Base-by-base conservation (phyloP, 2,888 invertebrate species). In the Labia minor region DNA sequence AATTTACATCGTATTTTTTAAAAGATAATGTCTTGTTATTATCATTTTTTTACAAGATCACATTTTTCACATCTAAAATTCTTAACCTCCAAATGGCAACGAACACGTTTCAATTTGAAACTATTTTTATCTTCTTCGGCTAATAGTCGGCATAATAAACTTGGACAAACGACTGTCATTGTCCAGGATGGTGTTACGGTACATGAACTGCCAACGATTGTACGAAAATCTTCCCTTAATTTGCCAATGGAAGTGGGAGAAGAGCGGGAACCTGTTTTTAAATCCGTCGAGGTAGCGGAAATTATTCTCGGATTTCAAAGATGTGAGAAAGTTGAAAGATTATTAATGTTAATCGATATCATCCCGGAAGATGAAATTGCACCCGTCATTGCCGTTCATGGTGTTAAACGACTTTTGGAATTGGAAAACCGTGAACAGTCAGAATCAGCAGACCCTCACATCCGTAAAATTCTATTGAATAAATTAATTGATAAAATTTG, bases 141-240 rank as follows among this genome's bases (percentile, higher is more conserved):
- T 19, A 66, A 64, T 63, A 49, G 26, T 1, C 69, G 69, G 21
- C 67, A 65, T 68, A 69, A 70, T 37, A 74, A 75, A 21, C 72
- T 79, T 18, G 76, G 75, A 1, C 76, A 78, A 19, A 78, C 79
- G 0, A 83, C 83, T 10, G 83, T 87, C 67, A 75, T 88, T 63
- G 77, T 86, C 66, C 87, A 89, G 77, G 85, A 86, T 74, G 87
- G 86, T 2, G 77, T 80, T n/a, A 81, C 82, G 66, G 85, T 88
- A 19, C 83, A 85, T 72, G 88, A 88, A 74, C 78, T 88, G 64
- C 87, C 87, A 1, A 78, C 86, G 14, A 81, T 87, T 65, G 82
- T 88, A 21, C 80, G 82, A 67, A 82, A 75, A 16, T 49, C 49
- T 3, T n/a, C 49, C 16, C 14, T 10, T 14, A 3, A 11, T 16